phyloP scores from a whole-genome alignment of 2,888 invertebrate genomes.

The Phaedon cochleariae region DNA sequence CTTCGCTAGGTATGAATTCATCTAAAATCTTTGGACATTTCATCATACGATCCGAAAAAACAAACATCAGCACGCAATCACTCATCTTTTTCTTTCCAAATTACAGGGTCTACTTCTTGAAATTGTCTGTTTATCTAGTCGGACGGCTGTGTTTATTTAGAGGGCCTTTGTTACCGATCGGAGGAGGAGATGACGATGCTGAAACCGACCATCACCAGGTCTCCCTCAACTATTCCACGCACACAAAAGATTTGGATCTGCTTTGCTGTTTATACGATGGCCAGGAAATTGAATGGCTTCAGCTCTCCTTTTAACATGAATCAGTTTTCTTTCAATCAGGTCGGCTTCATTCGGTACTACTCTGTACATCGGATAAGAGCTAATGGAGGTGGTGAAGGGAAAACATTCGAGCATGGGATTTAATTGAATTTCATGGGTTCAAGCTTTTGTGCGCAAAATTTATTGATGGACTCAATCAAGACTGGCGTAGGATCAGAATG shows the following conservation, averaged over 20 bases:
- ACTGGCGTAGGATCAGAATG: background rate
- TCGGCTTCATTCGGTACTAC: conserved; percentile 12
- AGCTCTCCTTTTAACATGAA: conserved; percentile 22
- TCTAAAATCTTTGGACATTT: too few relatives aligned
- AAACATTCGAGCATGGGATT: conserved; percentile 25
- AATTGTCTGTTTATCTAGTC: conserved; percentile 55
- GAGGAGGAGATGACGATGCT: conserved; percentile 7
- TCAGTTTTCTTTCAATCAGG: conserved; percentile 34
- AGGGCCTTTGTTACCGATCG: conserved; percentile 45
- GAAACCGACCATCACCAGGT: conserved; percentile 15
- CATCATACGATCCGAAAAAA: background rate
- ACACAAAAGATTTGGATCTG: conserved; percentile 25
- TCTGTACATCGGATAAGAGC: conserved; percentile 18
- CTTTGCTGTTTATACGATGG: conserved; percentile 18
- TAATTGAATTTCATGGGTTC: conserved; percentile 28
- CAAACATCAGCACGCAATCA: conserved; percentile 46
- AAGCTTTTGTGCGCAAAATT: conserved; percentile 20
- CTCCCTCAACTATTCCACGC: conserved; percentile 22
- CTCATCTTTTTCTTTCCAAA: conserved; percentile 55
- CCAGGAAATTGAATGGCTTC: conserved; percentile 24
- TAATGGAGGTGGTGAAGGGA: conserved; percentile 23
- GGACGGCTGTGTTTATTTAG: conserved; percentile 55
- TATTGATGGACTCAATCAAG: background rate
- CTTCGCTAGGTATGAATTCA: too few relatives aligned
- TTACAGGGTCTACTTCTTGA: conserved; percentile 54